A percentile compares a stretch with the other conserved stretches of the same genome.
phyloP scores from a whole-genome alignment of 2,113 vertebrate genomes.

The rabbit (Oryctolagus cuniculus) region mOryCun1.1 NC_091453.1:124388501-124389000 shows the following conservation, averaged over 20 bases:
- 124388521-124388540: background rate
- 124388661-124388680: background rate
- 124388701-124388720: background rate
- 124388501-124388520: background rate
- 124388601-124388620: background rate
- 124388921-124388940: too few species aligned
- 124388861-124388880: too few species aligned
- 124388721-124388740: background rate
- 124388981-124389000: too few species aligned
- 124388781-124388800: background rate
- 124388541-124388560: background rate
- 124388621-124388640: background rate
- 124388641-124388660: background rate
- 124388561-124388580: background rate
- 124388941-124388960: too few species aligned
- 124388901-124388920: too few species aligned
- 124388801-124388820: background rate
- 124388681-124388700: background rate
- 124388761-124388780: background rate
- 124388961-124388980: too few species aligned
- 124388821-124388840: too few species aligned
- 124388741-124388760: background rate
- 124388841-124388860: too few species aligned
- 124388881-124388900: too few species aligned
- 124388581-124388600: background rate